phyloP scores from a whole-genome alignment of 2,113 vertebrate genomes.

The Petroica traversi region DNA sequence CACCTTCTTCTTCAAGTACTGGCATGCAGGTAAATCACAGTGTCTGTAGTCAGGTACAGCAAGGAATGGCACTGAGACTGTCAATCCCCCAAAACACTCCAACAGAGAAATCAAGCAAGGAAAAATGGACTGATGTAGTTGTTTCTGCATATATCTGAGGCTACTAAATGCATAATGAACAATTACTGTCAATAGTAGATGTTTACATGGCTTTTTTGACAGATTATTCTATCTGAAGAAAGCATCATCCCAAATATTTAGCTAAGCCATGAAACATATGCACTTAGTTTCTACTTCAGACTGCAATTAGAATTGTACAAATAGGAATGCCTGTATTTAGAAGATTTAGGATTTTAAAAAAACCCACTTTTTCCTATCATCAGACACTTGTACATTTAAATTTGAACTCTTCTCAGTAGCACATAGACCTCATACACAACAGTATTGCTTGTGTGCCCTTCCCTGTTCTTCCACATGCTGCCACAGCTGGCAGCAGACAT shows the following conservation, averaged over 20 bases:
- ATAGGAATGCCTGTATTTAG: background rate
- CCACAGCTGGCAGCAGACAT: background rate
- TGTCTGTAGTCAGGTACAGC: background rate
- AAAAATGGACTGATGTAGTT: background rate
- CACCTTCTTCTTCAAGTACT: background rate
- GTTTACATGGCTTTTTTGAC: background rate
- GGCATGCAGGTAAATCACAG: background rate
- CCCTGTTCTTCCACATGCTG: background rate
- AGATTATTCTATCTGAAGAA: background rate
- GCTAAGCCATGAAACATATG: background rate
- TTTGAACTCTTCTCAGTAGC: background rate
- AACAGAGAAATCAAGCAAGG: background rate
- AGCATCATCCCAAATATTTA: background rate
- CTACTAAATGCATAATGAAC: background rate
- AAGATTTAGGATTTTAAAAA: background rate
- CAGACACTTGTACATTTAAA: background rate
- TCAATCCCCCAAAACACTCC: background rate
- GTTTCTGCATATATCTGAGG: background rate
- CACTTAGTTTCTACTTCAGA: background rate
- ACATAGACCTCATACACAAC: background rate
- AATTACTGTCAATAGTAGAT: background rate
- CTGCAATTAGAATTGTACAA: background rate
- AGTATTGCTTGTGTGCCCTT: background rate
- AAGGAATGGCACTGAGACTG: background rate
- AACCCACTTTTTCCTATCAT: background rate